Evolutionary conservation across 2,888 invertebrate species (phyloP), one percentile per base, ranked within the genome.

Genomic region (Auanema freiburgensis): DNA sequence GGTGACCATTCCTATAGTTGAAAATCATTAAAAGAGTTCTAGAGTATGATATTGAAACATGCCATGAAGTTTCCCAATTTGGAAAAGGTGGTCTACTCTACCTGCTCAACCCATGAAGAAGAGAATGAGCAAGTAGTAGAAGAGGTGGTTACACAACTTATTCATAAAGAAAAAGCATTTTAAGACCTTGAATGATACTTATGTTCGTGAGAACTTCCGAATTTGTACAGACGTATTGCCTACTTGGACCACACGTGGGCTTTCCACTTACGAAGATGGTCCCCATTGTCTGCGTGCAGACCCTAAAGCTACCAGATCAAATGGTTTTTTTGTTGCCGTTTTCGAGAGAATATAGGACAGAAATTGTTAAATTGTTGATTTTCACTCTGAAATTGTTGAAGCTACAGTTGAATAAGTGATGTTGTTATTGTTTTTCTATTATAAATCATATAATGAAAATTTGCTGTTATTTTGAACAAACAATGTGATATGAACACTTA

Each of bases 241-340:
- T 87, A 88, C 58, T 88, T 90, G 79, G 90, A 90, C 3, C 42
- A 74, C 67, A 69, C 74, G 83, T 6, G 84, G 84, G 24, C 49
- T 66, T 12, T 55, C 52, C 1, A 57, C 73, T 16, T 83, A 80
- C 65, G 40, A 49, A 21, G 78, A 80, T 40, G 83, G 83, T 21
- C 43, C 25, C 6, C 88, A 88, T 68, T 94, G 93, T 83, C 83
- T 97, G 46, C 91, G 93, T 81, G 88, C 92, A 0, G 88, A 87
- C 72, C 90, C 91, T 0, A 89, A 91, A 5, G 85, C 87, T 18
- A 74, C 74, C 11, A 65, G 79, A 12, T 92, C 93, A 0, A 93
- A 91, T 84, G 97, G 97, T 1, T 96, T 98, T 85, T 98, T 98
- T 85, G 88, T 97, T 42, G 94, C 96, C 1, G 89, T 94, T 57